phyloP scores from a whole-genome alignment of 2,888 invertebrate genomes.

The Drosophila pseudotalamancana region DNA sequence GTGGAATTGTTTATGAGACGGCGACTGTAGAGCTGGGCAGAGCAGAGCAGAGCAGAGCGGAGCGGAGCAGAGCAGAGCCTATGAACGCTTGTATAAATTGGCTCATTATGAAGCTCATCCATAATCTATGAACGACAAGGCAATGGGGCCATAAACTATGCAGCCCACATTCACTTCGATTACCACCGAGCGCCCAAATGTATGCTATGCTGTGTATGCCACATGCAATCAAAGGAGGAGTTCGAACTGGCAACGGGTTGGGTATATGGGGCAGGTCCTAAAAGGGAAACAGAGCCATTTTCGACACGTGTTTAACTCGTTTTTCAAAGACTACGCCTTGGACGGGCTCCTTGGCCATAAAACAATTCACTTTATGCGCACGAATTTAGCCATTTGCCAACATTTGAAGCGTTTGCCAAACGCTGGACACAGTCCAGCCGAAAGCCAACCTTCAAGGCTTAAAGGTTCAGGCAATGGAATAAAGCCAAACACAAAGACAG shows the following conservation, averaged over 20 bases:
- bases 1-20: constrained; percentile 65
- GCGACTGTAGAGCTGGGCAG: constrained; percentile 3
- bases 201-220: constrained; percentile 40
- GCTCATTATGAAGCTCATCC: constrained; percentile 80
- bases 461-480: constrained; percentile 3
- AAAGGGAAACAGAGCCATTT: constrained; percentile 57
- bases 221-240: constrained; percentile 17
- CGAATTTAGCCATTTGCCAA: constrained; percentile 77
- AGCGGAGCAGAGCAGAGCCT: constrained; percentile 16
- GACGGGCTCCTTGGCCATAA: constrained; percentile 49
- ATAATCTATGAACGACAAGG: constrained; percentile 76
- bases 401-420: constrained; percentile 67
- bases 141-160: constrained; percentile 67
- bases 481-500: neutral
- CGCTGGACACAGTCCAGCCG: constrained; percentile 16
- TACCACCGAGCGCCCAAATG: constrained; percentile 47
- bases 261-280: neutral
- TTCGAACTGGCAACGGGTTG: neutral
- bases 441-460: constrained; percentile 33
- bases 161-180: constrained; percentile 67
- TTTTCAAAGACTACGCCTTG: constrained; percentile 64
- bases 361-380: constrained; percentile 78
- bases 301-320: constrained; percentile 80
- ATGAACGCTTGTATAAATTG: constrained; percentile 78
- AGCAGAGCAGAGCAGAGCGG: constrained; percentile 8